Conservation (phyloP, 2,113 vertebrate genomes). For the Trochalopteron elliotii region DNA sequence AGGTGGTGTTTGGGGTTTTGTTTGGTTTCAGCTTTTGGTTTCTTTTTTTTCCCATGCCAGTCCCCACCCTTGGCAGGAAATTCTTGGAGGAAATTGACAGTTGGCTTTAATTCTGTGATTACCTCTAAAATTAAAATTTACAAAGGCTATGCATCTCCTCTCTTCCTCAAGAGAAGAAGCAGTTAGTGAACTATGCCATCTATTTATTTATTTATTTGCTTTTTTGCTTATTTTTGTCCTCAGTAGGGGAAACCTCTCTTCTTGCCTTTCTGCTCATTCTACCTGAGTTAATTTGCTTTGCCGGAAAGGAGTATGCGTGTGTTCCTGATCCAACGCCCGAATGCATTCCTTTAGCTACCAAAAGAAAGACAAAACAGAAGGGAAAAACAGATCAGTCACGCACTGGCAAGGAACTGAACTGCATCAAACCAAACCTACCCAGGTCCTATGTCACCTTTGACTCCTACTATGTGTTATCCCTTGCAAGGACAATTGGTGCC, state of each 20-base stretch:
- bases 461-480: not conserved
- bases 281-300: conserved; percentile 95
- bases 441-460: not conserved
- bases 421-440: not conserved
- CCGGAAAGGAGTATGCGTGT: conserved; percentile 87
- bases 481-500: not conserved
- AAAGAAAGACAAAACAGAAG: not conserved
- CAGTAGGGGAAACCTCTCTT: not conserved
- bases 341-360: conserved; percentile 92
- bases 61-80: not conserved
- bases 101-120: not conserved
- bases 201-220: too few relatives aligned
- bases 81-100: not conserved
- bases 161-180: not conserved
- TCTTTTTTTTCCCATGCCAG: not conserved
- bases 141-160: not conserved
- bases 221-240: not conserved
- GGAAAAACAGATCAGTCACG: not conserved
- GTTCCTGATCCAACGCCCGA: conserved; percentile 87
- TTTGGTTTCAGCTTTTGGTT: not conserved
- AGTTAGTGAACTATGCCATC: not conserved
- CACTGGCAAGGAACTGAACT: not conserved
- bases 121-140: not conserved
- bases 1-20: not conserved
- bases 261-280: not conserved